phyloP scores from a whole-genome alignment of 2,888 invertebrate genomes.

The Bursaphelenchus okinawaensis region DNA sequence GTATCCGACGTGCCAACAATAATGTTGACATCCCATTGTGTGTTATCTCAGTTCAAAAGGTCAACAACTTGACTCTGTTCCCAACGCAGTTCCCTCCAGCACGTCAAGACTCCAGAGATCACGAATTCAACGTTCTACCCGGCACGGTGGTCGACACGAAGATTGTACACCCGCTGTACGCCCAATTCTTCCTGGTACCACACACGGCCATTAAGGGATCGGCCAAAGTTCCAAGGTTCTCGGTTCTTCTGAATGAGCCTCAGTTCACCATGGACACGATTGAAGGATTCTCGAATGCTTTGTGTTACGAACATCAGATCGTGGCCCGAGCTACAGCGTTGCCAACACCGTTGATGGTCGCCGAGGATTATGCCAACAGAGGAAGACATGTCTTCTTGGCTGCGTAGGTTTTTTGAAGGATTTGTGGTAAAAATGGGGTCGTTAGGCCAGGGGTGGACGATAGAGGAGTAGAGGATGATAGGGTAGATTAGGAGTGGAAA shows the following conservation, averaged over 20 bases:
- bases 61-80: slow-evolving; percentile 31
- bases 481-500: too few species aligned
- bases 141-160: slow-evolving; percentile 45
- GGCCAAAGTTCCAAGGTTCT: slow-evolving; percentile 48
- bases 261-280: slow-evolving; percentile 38
- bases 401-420: slow-evolving; percentile 1
- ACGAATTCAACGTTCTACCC: slow-evolving; percentile 38
- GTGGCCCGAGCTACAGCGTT: slow-evolving; percentile 35
- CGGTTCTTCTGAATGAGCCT: slow-evolving; percentile 46
- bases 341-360: slow-evolving; percentile 47
- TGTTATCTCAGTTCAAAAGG: slow-evolving; percentile 37
- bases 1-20: slow-evolving; percentile 13
- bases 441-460: neutral
- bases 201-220: slow-evolving; percentile 50
- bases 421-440: neutral
- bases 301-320: slow-evolving; percentile 44
- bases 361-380: slow-evolving; percentile 45
- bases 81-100: slow-evolving; percentile 12
- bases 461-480: too few species aligned
- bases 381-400: slow-evolving; percentile 24
- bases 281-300: slow-evolving; percentile 34
- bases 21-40: slow-evolving; percentile 35
- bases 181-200: slow-evolving; percentile 44
- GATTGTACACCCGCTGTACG: slow-evolving; percentile 36
- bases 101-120: slow-evolving; percentile 4